A percentile compares a stretch with the other conserved stretches of the same genome.
Evolutionary conservation across 1,140 invertebrate species (phyloP).

Genomic region (Apis florea): DNA sequence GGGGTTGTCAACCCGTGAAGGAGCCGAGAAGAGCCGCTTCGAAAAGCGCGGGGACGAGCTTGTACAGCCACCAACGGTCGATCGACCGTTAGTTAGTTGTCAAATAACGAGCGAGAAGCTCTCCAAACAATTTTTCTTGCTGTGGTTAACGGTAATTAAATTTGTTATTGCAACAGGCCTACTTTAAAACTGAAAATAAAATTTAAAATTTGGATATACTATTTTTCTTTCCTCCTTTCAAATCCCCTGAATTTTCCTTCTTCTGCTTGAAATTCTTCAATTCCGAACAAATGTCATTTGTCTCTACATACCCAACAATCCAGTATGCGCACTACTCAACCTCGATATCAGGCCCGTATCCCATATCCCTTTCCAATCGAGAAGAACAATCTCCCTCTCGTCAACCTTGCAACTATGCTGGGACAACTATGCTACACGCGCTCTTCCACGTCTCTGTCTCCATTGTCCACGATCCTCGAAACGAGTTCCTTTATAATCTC

Average conservation of each 20-base stretch:
- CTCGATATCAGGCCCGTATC: no score
- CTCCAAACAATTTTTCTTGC: neutral
- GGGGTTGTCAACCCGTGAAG: constrained; percentile 39
- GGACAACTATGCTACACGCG: neutral
- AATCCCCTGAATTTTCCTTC: no score
- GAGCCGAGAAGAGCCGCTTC: neutral
- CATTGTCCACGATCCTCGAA: neutral
- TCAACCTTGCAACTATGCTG: neutral
- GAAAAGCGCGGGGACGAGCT: constrained; percentile 4
- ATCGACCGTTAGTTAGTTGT: constrained; percentile 6
- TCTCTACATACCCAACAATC: no score
- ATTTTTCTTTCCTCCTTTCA: no score
- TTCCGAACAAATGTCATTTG: no score
- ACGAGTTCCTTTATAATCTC: neutral
- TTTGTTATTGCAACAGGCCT: no score
- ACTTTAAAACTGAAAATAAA: no score
- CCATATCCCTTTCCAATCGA: no score
- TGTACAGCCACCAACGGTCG: neutral
- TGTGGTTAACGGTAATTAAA: neutral
- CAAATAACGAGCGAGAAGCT: constrained; percentile 14
- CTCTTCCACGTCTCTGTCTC: neutral
- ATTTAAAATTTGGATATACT: no score
- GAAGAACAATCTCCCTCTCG: neutral
- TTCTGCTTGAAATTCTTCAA: no score
- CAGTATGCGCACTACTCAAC: no score